phyloP scores from a whole-genome alignment of 2,888 invertebrate species.

The Sinelater perroti region DNA sequence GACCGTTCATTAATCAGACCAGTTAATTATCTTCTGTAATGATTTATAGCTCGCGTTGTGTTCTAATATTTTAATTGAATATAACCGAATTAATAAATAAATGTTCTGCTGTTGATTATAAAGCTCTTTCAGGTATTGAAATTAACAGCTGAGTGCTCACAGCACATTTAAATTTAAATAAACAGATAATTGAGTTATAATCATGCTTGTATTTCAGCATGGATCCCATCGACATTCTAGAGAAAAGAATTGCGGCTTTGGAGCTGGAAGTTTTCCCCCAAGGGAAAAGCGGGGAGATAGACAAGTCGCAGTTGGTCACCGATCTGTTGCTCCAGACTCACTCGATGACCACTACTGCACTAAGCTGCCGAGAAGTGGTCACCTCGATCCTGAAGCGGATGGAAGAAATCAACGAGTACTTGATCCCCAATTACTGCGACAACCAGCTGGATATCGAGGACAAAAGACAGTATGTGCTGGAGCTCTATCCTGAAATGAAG shows the following conservation, averaged over 20 bases:
- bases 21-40: too few species aligned
- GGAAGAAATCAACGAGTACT: constrained; percentile 61
- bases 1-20: too few species aligned
- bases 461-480: constrained; percentile 61
- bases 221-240: constrained; percentile 57
- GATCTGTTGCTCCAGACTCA: constrained; percentile 62
- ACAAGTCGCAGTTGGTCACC: constrained; percentile 53
- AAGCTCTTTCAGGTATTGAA: too few species aligned
- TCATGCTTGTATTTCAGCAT: too few species aligned
- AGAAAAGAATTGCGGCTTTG: constrained; percentile 60
- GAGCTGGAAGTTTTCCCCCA: constrained; percentile 61
- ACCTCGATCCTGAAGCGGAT: constrained; percentile 60
- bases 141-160: too few species aligned
- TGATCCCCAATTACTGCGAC: constrained; percentile 61
- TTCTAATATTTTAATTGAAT: too few species aligned
- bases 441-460: constrained; percentile 59
- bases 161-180: neutral
- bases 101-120: too few species aligned
- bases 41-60: too few species aligned
- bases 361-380: constrained; percentile 63
- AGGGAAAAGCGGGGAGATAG: constrained; percentile 46
- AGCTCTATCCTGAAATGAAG: constrained; percentile 61
- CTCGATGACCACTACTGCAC: constrained; percentile 62
- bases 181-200: neutral
- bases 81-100: too few species aligned